phyloP scores from a whole-genome alignment of 2,113 vertebrate genomes.

The Cariama cristata region DNA sequence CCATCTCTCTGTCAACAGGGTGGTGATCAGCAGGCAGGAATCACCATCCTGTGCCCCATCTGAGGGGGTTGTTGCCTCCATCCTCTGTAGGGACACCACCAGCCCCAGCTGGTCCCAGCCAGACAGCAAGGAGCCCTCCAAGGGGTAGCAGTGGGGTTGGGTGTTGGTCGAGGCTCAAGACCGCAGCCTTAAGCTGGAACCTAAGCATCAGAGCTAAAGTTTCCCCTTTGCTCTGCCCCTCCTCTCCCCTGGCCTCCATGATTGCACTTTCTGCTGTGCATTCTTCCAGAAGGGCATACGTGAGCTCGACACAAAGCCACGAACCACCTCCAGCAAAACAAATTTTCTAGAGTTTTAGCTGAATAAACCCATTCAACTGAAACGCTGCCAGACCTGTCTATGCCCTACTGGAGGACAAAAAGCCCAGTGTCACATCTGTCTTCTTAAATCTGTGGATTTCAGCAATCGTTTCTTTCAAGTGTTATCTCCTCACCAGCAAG shows the following conservation, averaged over 20 bases:
- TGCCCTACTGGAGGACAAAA: background rate
- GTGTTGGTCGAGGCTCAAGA: background rate
- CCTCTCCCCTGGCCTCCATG: background rate
- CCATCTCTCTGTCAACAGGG: background rate
- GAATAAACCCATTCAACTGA: background rate
- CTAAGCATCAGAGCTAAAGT: background rate
- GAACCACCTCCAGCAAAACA: background rate
- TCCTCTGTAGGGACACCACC: background rate
- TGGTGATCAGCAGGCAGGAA: background rate
- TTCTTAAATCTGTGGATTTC: slow-evolving; percentile 15
- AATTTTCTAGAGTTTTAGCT: background rate
- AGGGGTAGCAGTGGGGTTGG: background rate
- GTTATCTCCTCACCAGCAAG: background rate
- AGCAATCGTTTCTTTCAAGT: background rate
- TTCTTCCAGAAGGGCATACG: background rate
- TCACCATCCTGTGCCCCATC: too few species aligned
- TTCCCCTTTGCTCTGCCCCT: background rate
- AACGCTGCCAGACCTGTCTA: background rate
- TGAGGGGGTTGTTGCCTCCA: background rate
- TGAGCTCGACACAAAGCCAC: accelerated
- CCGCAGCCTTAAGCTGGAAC: background rate
- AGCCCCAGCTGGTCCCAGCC: background rate
- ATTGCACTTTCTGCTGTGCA: background rate
- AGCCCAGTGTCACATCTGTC: background rate
- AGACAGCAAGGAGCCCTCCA: background rate